Percentiles rank a stretch among this genome's conserved stretches.
These are phyloP conservation scores for Chesias legatella DNA, from an alignment of 2,888 invertebrate genomes.

Conservation along the genomic window DNA sequence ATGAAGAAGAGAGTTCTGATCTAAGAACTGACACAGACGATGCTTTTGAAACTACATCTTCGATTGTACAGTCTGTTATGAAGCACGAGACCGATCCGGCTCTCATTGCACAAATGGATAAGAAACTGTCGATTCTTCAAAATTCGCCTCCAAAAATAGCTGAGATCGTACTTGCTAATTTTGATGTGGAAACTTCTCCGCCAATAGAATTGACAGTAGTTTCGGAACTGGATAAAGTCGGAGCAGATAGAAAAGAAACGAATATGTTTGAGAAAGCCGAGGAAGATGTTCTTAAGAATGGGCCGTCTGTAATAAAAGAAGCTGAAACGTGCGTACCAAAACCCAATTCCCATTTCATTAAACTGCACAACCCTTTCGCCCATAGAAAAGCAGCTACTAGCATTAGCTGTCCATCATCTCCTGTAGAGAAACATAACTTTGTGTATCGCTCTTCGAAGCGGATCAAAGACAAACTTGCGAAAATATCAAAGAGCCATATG, in stretches of 20 bases:
- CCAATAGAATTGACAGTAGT: constrained; percentile 3
- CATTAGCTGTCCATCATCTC: constrained; percentile 70
- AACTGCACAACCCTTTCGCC: constrained; percentile 66
- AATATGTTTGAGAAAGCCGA: constrained; percentile 18
- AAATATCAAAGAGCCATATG: constrained; percentile 68
- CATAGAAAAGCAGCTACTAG: constrained; percentile 63
- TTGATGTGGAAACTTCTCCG: constrained; percentile 4
- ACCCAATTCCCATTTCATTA: constrained; percentile 50
- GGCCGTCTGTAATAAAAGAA: constrained; percentile 36
- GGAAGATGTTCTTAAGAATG: constrained; percentile 26
- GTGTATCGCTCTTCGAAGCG: constrained; percentile 68
- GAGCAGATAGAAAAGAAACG: constrained; percentile 8
- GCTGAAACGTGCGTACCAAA: constrained; percentile 54
- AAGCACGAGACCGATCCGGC: constrained; percentile 53
- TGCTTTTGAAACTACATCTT: constrained; percentile 78
- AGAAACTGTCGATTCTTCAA: constrained; percentile 50
- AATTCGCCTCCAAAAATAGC: constrained; percentile 29
- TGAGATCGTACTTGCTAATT: constrained; percentile 23
- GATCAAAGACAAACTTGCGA: constrained; percentile 63
- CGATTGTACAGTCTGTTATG: constrained; percentile 78
- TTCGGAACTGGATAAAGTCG: background rate
- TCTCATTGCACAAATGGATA: constrained; percentile 58
- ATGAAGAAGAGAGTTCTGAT: constrained; percentile 72
- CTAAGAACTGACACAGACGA: constrained; percentile 67
- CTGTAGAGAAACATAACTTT: constrained; percentile 64